These are phyloP conservation scores for Thaumetopoea pityocampa DNA, from an alignment of 1,140 invertebrate genomes.

Conservation along the genomic window DNA sequence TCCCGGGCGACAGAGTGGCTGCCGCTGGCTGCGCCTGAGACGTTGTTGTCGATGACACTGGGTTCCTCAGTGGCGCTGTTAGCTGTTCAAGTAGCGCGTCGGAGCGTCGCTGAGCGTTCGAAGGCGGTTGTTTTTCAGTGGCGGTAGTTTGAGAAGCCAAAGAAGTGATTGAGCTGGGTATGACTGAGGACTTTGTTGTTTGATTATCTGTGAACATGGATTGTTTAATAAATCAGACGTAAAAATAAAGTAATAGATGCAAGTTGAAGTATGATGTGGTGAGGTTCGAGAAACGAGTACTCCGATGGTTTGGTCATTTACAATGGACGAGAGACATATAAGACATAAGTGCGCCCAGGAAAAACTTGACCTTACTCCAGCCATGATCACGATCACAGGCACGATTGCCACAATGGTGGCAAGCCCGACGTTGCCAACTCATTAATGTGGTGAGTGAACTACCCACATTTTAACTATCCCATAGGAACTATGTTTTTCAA, in stretches of 20 bases:
- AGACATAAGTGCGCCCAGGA: too few species aligned
- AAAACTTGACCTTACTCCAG: too few species aligned
- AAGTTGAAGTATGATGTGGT: too few species aligned
- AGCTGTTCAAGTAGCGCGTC: conserved; percentile 67
- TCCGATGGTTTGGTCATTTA: too few species aligned
- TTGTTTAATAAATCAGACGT: conserved; percentile 3
- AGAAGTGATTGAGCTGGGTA: conserved; percentile 56
- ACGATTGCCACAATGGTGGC: too few species aligned
- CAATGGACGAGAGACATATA: too few species aligned
- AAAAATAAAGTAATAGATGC: not conserved
- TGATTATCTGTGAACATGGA: conserved; percentile 45
- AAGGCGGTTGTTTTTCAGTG: conserved; percentile 48
- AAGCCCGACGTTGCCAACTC: too few species aligned
- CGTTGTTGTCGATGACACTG: conserved; percentile 34
- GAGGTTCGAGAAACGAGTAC: too few species aligned
- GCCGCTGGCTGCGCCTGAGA: conserved; percentile 28
- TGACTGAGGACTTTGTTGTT: conserved; percentile 55
- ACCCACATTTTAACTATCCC: too few species aligned
- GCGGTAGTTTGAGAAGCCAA: conserved; percentile 47
- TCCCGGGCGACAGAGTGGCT: conserved; percentile 40
- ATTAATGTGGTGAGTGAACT: too few species aligned
- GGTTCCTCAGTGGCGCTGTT: conserved; percentile 57
- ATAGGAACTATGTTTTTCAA: too few species aligned
- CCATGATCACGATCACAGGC: too few species aligned
- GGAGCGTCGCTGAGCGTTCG: conserved; percentile 56